A percentile compares a stretch with the other conserved stretches of the same genome.
phyloP scores from a whole-genome alignment of 2,113 vertebrate species.

The Amphiprion percula region DNA sequence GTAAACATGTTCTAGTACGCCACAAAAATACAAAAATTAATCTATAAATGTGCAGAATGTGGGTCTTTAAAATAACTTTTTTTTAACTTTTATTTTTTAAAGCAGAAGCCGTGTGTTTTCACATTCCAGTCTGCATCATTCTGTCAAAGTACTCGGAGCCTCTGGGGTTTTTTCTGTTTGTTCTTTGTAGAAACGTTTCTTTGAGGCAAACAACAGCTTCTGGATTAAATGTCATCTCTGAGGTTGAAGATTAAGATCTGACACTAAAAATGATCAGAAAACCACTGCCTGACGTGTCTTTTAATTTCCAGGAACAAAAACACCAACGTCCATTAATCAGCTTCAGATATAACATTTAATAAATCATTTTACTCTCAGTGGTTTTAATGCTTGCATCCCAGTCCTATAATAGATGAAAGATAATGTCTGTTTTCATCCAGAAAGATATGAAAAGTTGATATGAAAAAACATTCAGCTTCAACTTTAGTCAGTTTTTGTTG shows the following conservation, averaged over 20 bases:
- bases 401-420: background rate
- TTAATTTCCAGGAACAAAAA: slow-evolving; percentile 18
- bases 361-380: background rate
- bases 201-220: background rate
- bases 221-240: background rate
- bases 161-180: background rate
- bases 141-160: background rate
- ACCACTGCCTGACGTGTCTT: background rate
- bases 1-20: too few species aligned
- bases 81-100: too few species aligned
- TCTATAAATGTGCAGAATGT: too few species aligned
- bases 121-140: too few species aligned
- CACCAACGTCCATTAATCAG: background rate
- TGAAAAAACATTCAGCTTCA: background rate
- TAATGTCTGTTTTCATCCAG: background rate
- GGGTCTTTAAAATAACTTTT: too few species aligned
- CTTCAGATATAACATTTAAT: background rate
- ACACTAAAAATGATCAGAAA: background rate
- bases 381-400: background rate
- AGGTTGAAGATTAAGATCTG: slow-evolving; percentile 28
- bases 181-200: background rate
- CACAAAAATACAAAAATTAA: too few species aligned
- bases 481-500: background rate
- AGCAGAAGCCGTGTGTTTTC: too few species aligned
- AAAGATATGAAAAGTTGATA: too few species aligned